Percentiles rank a stretch among this genome's conserved stretches.
Evolutionary conservation across 1,140 invertebrate species (phyloP).

Genomic region (Diplogasteroides magnus): DNA sequence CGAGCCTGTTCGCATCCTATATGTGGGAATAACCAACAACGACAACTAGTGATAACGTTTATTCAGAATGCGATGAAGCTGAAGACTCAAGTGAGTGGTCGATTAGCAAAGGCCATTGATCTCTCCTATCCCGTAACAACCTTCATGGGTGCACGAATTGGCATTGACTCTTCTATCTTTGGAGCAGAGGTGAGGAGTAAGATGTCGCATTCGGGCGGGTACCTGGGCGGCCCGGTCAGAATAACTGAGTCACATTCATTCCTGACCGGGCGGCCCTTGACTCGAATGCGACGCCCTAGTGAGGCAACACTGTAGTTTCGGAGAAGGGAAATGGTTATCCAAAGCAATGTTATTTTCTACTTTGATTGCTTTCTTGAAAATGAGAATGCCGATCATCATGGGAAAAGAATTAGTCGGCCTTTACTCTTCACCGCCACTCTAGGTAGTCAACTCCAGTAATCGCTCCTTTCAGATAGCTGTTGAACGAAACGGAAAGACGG

Average conservation of each 20-base stretch:
- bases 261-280: no score
- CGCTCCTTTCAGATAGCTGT: slow-evolving; percentile 5
- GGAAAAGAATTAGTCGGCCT: no score
- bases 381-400: no score
- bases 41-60: background rate
- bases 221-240: no score
- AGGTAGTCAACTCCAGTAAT: background rate
- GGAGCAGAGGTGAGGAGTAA: slow-evolving; percentile 44
- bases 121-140: slow-evolving; percentile 53
- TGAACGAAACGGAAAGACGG: background rate
- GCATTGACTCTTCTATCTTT: slow-evolving; percentile 54
- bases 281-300: no score
- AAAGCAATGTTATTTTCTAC: no score
- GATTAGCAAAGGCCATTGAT: slow-evolving; percentile 49
- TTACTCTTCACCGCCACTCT: no score
- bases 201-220: no score
- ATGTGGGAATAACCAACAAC: slow-evolving; percentile 34
- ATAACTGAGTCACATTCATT: no score
- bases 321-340: no score
- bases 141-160: slow-evolving; percentile 48
- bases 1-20: slow-evolving; percentile 54
- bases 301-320: no score
- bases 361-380: no score
- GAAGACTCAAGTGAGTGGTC: slow-evolving; percentile 2
- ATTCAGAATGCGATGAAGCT: slow-evolving; percentile 30